Percentiles rank a stretch among this genome's conserved stretches.
Conservation (phyloP, 2,113 vertebrate species). For the Corapipo altera region DNA sequence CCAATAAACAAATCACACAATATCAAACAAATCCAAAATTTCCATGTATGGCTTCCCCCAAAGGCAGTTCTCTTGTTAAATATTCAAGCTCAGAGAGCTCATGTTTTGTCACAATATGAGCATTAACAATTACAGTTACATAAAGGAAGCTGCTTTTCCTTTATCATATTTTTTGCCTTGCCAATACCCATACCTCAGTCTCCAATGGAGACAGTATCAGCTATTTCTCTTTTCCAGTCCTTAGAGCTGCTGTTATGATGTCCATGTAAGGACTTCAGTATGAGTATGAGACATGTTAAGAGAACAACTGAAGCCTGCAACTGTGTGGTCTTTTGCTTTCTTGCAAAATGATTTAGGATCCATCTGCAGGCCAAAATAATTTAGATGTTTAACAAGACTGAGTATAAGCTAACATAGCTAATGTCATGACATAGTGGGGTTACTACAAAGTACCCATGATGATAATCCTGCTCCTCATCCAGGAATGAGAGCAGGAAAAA, state of each 20-base stretch:
- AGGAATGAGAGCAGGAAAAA: not conserved
- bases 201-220: not conserved
- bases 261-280: not conserved
- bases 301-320: not conserved
- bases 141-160: not conserved
- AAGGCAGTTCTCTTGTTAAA: not conserved
- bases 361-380: not conserved
- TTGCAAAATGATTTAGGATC: not conserved
- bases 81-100: not conserved
- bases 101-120: not conserved
- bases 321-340: not conserved
- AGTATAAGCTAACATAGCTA: not conserved
- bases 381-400: not conserved
- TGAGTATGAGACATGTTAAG: not conserved
- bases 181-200: not conserved
- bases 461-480: not conserved
- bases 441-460: not conserved
- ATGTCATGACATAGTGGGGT: not conserved
- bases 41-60: not conserved
- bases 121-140: not conserved
- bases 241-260: not conserved
- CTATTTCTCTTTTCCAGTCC: not conserved
- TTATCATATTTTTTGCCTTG: not conserved
- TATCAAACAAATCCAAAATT: not conserved
- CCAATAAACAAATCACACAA: not conserved